Evolutionary conservation across 2,113 vertebrate genomes (phyloP).

Genomic region (Hippocampus barbouri): DNA sequence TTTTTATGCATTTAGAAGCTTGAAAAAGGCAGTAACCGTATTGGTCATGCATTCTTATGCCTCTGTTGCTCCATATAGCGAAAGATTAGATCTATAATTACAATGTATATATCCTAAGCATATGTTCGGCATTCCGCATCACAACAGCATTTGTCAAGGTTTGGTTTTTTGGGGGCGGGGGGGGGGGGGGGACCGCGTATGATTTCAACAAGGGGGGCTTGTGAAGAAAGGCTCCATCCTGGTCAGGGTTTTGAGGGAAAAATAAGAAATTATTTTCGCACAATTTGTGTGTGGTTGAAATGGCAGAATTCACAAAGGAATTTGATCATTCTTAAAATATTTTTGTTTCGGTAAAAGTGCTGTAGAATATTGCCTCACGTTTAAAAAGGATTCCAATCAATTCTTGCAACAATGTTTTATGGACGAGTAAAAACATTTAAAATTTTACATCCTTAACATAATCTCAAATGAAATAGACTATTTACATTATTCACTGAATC

Average conservation of each 20-base stretch:
- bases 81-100: not conserved
- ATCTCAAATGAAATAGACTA: not conserved
- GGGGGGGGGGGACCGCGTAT: too few species aligned
- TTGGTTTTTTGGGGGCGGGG: not conserved
- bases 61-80: not conserved
- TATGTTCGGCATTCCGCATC: not conserved
- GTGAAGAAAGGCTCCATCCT: too few species aligned
- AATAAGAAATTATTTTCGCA: not conserved
- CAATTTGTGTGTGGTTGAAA: not conserved
- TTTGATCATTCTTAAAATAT: not conserved
- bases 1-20: not conserved
- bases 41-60: not conserved
- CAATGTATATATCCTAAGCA: not conserved
- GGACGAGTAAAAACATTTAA: not conserved
- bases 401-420: not conserved
- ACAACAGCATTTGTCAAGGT: not conserved
- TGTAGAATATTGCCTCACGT: not conserved
- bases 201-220: too few species aligned
- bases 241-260: not conserved
- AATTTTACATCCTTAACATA: not conserved
- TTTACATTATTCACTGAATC: not conserved
- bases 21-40: not conserved
- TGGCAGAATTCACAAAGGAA: not conserved
- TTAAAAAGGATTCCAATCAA: not conserved
- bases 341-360: not conserved